Evolutionary conservation across 1,140 invertebrate species (phyloP).

Genomic region (Sarcophaga peregrina): DNA sequence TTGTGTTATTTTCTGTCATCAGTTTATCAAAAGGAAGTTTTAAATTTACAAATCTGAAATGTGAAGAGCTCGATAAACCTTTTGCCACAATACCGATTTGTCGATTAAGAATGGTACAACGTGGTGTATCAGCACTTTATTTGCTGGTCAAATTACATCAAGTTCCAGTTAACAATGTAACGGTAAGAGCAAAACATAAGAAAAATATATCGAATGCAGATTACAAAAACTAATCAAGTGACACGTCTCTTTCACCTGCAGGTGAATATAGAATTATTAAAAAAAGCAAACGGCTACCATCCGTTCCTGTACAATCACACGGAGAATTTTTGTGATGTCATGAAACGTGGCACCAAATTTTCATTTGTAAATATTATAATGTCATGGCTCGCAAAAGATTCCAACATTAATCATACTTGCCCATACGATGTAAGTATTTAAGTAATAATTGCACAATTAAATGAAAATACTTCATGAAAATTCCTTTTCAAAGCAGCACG

Average conservation of each 20-base stretch:
- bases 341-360: background rate
- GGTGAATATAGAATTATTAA: background rate
- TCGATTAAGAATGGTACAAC: background rate
- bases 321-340: conserved; percentile 44
- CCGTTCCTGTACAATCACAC: background rate
- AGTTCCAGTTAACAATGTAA: background rate
- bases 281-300: background rate
- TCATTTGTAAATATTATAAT: conserved; percentile 43
- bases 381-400: conserved; percentile 34
- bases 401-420: conserved; percentile 53
- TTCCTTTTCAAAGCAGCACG: background rate
- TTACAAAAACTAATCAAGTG: background rate
- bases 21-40: background rate
- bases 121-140: background rate
- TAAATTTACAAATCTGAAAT: background rate
- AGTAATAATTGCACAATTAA: background rate
- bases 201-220: background rate
- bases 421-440: conserved; percentile 49
- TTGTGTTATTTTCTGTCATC: no score
- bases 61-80: background rate
- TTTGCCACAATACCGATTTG: conserved; percentile 7
- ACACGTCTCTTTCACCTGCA: background rate
- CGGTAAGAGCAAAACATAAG: background rate
- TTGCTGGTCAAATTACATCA: background rate
- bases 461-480: background rate